Base-by-base conservation (phyloP, 2,797 vertebrate genomes). In the Syngnathus acus region DNA sequence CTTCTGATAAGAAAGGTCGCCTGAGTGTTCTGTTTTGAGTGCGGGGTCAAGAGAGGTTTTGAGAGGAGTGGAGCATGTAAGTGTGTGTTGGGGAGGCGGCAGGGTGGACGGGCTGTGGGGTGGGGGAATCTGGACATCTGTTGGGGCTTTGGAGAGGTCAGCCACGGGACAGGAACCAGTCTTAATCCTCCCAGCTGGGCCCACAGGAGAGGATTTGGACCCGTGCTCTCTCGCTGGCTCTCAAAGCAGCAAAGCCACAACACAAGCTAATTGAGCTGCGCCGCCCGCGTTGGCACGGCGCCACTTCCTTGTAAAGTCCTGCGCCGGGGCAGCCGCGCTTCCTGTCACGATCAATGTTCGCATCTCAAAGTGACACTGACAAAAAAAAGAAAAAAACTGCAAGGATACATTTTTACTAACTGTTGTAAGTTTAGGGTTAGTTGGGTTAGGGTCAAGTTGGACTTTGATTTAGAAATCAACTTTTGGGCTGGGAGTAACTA, bases 81-180 rank as follows among this genome's bases (percentile, higher is more conserved):
- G 64, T 66, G 64, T 69, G 43, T 64, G 55, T 63, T 57, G 65
- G 7, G 60, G 32, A 53, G 38, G 54, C 61, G 50, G 26, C 26
- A 32, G 26, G 26, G 26, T 32, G 26, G 26, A 32, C 26, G 26
- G 26, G 26, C 26, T 32, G 2, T 32, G 74, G 61, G 70, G 32
- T 63, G 60, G 68, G 76, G 68, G 71, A 73, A 72, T 81, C 80
- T 72, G 82, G 87, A 89, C 90, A 90, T 91, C 88, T 91, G 89
- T 72, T 77, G 78, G 73, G 78, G 87, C 84, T 90, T 89, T 88
- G 80, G 86, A 84, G 88, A 85, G 90, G 86, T 91, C 90, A 92
- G 76, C 83, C 83, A 87, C 74, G 73, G 86, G 89, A 91, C 90
- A 89, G 89, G 84, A 88, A 88, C 84, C 79, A 77, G 76, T 85